phyloP scores from a whole-genome alignment of 2,888 invertebrate genomes.

The Hirudinaria manillensis region DNA sequence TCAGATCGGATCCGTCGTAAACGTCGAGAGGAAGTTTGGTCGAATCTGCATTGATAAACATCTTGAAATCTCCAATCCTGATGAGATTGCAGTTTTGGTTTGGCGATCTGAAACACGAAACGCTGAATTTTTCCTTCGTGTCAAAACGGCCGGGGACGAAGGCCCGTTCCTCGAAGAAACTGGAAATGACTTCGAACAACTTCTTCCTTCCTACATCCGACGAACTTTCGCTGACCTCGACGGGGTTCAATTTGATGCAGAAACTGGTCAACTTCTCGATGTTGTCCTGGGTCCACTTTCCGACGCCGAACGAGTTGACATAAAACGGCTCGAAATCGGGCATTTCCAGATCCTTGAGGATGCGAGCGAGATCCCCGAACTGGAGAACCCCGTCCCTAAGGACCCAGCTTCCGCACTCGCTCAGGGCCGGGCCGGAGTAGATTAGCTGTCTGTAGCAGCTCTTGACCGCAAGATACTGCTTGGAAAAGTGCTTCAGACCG shows the following conservation, averaged over 20 bases:
- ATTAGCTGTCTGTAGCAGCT: conserved; percentile 28
- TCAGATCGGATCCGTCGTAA: not conserved
- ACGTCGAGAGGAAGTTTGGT: conserved; percentile 1
- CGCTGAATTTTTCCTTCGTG: not conserved
- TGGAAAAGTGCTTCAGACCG: conserved; percentile 6
- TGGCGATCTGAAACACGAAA: not conserved
- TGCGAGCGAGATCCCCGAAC: conserved; percentile 10
- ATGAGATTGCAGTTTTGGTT: conserved; percentile 16
- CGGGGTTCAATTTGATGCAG: conserved; percentile 26
- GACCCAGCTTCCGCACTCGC: conserved; percentile 28
- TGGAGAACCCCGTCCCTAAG: conserved; percentile 15
- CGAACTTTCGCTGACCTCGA: not conserved
- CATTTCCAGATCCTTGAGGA: conserved; percentile 30
- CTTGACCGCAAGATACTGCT: conserved; percentile 25
- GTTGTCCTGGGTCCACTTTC: conserved; percentile 30
- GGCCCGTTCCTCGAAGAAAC: not conserved
- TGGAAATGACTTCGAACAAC: not conserved
- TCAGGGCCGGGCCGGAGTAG: conserved; percentile 15
- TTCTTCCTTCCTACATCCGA: not conserved
- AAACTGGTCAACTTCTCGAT: conserved; percentile 27
- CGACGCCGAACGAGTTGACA: conserved; percentile 19
- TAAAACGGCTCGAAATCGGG: conserved; percentile 29
- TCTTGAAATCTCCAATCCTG: conserved; percentile 28
- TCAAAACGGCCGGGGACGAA: not conserved
- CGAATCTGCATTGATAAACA: conserved; percentile 23